phyloP scores from a whole-genome alignment of 2,888 invertebrate genomes.

The Melanostoma mellinum region DNA sequence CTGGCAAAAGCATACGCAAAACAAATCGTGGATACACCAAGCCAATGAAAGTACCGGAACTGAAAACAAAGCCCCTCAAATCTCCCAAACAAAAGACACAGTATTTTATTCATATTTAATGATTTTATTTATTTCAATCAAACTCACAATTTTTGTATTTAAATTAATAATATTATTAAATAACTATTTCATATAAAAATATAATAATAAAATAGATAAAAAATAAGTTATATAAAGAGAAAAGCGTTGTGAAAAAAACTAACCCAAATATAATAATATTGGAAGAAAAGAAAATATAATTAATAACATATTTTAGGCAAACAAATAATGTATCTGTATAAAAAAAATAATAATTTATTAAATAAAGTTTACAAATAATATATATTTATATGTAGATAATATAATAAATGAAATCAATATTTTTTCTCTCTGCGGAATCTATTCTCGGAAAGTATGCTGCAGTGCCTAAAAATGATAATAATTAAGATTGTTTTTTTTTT shows the following conservation, averaged over 20 bases:
- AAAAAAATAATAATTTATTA: slow-evolving; percentile 71
- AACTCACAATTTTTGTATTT: slow-evolving; percentile 67
- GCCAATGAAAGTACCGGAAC: too few species aligned
- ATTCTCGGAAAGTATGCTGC: slow-evolving; percentile 36
- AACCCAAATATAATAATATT: slow-evolving; percentile 66
- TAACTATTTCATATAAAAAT: slow-evolving; percentile 68
- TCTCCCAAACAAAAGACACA: not conserved
- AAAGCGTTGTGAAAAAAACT: slow-evolving; percentile 66
- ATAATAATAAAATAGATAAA: slow-evolving; percentile 68
- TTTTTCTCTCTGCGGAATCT: slow-evolving; percentile 37
- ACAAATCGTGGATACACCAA: too few species aligned
- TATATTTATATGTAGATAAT: too few species aligned
- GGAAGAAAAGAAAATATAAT: slow-evolving; percentile 50
- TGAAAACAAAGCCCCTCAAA: too few species aligned
- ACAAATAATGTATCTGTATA: slow-evolving; percentile 62
- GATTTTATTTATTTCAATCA: slow-evolving; percentile 70
- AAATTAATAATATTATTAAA: slow-evolving; percentile 71
- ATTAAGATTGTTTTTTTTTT: not conserved
- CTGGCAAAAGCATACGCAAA: too few species aligned
- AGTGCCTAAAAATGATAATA: not conserved
- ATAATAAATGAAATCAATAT: slow-evolving; percentile 51
- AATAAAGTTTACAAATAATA: slow-evolving; percentile 61
- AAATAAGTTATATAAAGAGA: slow-evolving; percentile 73
- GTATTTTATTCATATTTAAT: slow-evolving; percentile 60
- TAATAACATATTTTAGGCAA: slow-evolving; percentile 61